phyloP scores from a whole-genome alignment of 1,140 invertebrate genomes.

The Diprion similis region DNA sequence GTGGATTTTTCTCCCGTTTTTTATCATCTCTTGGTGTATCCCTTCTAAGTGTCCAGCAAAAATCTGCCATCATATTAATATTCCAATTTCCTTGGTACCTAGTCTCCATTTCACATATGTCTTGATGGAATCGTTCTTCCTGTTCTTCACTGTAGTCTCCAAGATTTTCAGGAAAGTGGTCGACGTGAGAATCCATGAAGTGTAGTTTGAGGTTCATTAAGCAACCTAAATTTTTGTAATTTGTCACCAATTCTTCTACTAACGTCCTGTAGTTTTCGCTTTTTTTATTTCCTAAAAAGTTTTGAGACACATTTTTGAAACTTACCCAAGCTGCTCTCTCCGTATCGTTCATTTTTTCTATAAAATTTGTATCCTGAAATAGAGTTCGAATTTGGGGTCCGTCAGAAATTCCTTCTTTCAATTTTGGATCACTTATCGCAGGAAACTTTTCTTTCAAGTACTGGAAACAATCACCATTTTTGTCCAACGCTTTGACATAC shows the following conservation, averaged over 20 bases:
- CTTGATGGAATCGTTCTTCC: slow-evolving; percentile 1
- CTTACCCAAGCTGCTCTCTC: too few relatives aligned
- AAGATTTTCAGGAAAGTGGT: too few relatives aligned
- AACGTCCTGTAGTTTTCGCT: too few relatives aligned
- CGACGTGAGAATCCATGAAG: too few relatives aligned
- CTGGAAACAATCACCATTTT: slow-evolving; percentile 40
- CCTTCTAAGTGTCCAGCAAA: slow-evolving; percentile 18
- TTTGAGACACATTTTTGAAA: not conserved
- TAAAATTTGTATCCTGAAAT: slow-evolving; percentile 26
- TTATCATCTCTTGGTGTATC: slow-evolving; percentile 6
- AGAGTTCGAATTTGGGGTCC: slow-evolving; percentile 37
- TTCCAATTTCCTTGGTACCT: slow-evolving; percentile 25
- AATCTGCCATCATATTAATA: slow-evolving; percentile 21
- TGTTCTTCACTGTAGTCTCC: slow-evolving; percentile 25
- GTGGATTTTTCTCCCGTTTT: slow-evolving; percentile 11
- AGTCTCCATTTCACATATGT: slow-evolving; percentile 32
- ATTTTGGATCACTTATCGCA: slow-evolving; percentile 40
- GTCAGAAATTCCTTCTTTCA: slow-evolving; percentile 46
- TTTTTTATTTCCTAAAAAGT: not conserved
- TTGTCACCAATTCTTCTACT: too few relatives aligned
- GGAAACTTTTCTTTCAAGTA: slow-evolving; percentile 44
- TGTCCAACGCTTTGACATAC: slow-evolving; percentile 50
- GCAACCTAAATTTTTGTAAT: too few relatives aligned
- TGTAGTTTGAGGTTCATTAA: too few relatives aligned
- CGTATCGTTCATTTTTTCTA: slow-evolving; percentile 21